Evolutionary conservation across 2,888 invertebrate genomes (phyloP).

Genomic region (Lasiommata megera): DNA sequence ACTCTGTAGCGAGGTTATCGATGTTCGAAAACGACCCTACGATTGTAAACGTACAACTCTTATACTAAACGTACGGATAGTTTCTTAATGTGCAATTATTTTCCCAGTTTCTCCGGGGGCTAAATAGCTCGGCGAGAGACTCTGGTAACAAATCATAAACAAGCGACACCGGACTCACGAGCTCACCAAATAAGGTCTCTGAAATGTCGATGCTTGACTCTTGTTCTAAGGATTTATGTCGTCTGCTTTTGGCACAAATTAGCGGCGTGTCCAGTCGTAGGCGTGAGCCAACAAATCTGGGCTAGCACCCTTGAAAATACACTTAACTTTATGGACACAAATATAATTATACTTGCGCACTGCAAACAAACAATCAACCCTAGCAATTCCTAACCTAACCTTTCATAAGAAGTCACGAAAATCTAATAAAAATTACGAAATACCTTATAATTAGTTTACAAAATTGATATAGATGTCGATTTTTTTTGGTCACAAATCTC

Average conservation of each 20-base stretch:
- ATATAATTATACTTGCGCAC: too few relatives aligned
- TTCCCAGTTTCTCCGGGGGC: constrained; percentile 33
- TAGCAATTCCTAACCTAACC: too few relatives aligned
- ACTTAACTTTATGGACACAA: constrained; percentile 10
- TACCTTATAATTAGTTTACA: too few relatives aligned
- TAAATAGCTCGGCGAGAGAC: constrained; percentile 31
- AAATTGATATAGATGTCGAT: too few relatives aligned
- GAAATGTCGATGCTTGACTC: constrained; percentile 60
- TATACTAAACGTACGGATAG: too few relatives aligned
- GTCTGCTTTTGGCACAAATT: constrained; percentile 73
- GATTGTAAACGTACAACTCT: too few relatives aligned
- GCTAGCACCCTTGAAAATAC: constrained; percentile 12
- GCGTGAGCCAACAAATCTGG: constrained; percentile 70
- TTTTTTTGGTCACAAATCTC: too few relatives aligned
- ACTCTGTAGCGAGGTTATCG: too few relatives aligned
- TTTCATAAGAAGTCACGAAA: too few relatives aligned
- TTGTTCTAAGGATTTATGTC: constrained; percentile 71
- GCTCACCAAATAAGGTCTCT: constrained; percentile 62
- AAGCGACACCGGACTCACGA: constrained; percentile 65
- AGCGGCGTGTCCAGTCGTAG: constrained; percentile 63
- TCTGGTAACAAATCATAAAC: constrained; percentile 70
- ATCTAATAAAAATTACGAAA: too few relatives aligned
- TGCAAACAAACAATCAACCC: too few relatives aligned
- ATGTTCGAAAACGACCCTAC: too few relatives aligned
- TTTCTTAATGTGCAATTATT: constrained; percentile 33